phyloP scores from a whole-genome alignment of 2,888 invertebrate species.

The Platycheirus rosarum region DNA sequence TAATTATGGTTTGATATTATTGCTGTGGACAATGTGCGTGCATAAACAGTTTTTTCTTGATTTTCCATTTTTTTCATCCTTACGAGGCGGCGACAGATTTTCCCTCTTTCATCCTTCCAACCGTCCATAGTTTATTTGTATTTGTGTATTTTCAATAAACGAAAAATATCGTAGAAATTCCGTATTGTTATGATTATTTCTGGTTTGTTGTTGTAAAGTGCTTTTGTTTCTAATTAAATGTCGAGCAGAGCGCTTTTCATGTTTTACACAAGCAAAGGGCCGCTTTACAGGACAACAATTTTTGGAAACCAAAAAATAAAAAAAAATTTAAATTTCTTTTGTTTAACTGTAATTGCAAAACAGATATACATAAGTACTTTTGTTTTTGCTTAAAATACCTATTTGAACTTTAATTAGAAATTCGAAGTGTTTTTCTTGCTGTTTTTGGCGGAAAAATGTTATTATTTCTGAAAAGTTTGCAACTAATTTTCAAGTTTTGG shows the following conservation, averaged over 20 bases:
- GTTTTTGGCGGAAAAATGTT: slow-evolving; percentile 3
- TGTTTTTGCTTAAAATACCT: neutral
- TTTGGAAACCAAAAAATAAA: neutral
- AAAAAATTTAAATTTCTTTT: neutral
- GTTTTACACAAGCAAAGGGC: neutral
- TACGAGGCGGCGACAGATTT: neutral
- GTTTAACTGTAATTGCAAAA: slow-evolving; percentile 15
- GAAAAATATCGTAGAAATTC: slow-evolving; percentile 44
- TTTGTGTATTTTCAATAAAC: slow-evolving; percentile 32
- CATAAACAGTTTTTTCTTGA: slow-evolving; percentile 29
- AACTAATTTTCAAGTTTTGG: slow-evolving; percentile 32
- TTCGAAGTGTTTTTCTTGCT: neutral
- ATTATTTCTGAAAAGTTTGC: slow-evolving; percentile 16
- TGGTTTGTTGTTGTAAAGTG: slow-evolving; percentile 32
- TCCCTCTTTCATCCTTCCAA: neutral
- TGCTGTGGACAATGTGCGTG: slow-evolving; percentile 59
- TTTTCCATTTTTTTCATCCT: neutral
- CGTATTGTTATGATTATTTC: slow-evolving; percentile 30
- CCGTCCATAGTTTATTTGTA: neutral
- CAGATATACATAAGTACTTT: slow-evolving; percentile 4
- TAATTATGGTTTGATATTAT: slow-evolving; percentile 60
- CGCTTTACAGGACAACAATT: neutral
- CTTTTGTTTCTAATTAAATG: slow-evolving; percentile 29
- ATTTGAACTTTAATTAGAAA: slow-evolving; percentile 34
- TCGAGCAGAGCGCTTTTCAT: neutral